These are phyloP conservation scores for Gephyroberyx darwinii DNA, from an alignment of 2,797 vertebrate genomes.

Conservation along the genomic window DNA sequence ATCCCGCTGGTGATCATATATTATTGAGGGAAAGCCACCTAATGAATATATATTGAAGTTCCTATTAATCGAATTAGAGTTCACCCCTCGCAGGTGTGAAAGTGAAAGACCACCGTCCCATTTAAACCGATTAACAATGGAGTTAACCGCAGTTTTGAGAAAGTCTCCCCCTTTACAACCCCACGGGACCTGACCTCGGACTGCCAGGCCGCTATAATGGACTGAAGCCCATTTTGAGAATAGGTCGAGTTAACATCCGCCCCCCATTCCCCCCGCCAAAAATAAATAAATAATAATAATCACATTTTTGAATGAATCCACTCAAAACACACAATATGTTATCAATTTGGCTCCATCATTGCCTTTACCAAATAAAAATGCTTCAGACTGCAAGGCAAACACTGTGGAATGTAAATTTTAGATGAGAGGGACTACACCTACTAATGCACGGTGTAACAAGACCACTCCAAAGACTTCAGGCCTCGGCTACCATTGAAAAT, in stretches of 20 bases:
- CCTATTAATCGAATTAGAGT: slow-evolving; percentile 97
- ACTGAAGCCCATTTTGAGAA: slow-evolving; percentile 23
- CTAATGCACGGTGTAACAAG: slow-evolving; percentile 50
- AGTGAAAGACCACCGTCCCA: slow-evolving; percentile 79
- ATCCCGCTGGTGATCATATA: slow-evolving; percentile 91
- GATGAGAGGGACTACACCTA: slow-evolving; percentile 55
- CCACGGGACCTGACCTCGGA: slow-evolving; percentile 77
- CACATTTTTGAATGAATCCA: background rate
- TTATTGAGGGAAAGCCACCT: slow-evolving; percentile 91
- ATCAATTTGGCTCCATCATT: background rate
- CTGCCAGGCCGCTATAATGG: slow-evolving; percentile 48
- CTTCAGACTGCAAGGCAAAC: background rate
- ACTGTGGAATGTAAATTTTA: background rate
- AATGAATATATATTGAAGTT: slow-evolving; percentile 97
- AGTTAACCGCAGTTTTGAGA: slow-evolving; percentile 77
- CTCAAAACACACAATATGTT: background rate
- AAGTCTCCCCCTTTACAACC: slow-evolving; percentile 61
- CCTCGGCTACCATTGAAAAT: slow-evolving; percentile 85
- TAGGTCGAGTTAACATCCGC: background rate
- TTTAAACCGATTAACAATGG: slow-evolving; percentile 85
- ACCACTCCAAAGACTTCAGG: slow-evolving; percentile 83
- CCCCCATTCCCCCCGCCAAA: background rate
- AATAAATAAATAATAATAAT: background rate
- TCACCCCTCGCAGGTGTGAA: slow-evolving; percentile 92
- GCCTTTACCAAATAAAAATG: background rate